Evolutionary conservation across 2,113 vertebrate species (phyloP).

Genomic region (Catharus fuscescens): DNA sequence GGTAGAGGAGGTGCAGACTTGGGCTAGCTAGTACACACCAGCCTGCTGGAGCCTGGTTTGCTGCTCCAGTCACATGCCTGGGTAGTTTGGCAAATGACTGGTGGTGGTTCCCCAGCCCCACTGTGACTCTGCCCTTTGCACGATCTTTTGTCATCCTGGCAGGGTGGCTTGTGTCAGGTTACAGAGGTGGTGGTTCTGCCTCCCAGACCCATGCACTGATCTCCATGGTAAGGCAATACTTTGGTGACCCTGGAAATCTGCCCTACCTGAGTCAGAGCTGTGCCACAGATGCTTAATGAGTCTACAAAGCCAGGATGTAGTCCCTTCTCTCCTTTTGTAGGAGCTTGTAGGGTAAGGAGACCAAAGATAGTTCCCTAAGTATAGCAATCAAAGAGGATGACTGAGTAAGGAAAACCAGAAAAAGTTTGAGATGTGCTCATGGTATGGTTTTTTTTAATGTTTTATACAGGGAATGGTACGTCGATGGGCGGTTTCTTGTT

Average conservation of each 20-base stretch:
- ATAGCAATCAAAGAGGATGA: background rate
- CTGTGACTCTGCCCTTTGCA: background rate
- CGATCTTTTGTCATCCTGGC: background rate
- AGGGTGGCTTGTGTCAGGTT: background rate
- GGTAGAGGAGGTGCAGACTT: background rate
- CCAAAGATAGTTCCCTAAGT: background rate
- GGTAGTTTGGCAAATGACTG: background rate
- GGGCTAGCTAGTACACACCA: background rate
- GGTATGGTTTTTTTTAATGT: background rate
- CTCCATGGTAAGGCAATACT: background rate
- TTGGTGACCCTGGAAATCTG: background rate
- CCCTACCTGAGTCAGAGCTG: background rate
- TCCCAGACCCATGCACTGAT: background rate
- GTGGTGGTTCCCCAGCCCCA: background rate
- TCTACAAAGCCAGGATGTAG: background rate
- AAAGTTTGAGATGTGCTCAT: background rate
- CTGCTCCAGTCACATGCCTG: fast-evolving
- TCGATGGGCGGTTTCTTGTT: slow-evolving; percentile 89
- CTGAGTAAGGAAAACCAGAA: background rate
- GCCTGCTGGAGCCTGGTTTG: background rate
- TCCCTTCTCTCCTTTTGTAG: background rate
- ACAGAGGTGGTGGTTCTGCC: background rate
- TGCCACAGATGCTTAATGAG: background rate
- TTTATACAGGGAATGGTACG: slow-evolving; percentile 86
- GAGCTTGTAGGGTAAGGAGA: background rate